Conservation (phyloP, 2,888 invertebrate genomes). For the Hybos culiciformis region DNA sequence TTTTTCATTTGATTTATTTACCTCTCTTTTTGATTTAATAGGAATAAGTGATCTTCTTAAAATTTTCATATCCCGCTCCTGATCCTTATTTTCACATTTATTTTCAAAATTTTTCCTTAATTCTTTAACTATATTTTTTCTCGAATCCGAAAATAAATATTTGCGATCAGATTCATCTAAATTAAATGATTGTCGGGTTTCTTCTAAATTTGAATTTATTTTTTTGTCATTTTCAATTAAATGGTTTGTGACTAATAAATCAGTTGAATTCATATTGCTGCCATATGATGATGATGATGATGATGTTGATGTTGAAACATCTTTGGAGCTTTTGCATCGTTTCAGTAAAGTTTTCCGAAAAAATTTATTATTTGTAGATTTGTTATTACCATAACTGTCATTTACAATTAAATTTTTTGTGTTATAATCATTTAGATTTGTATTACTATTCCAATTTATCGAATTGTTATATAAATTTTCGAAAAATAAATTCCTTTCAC, state of each 20-base stretch:
- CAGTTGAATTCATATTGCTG: not conserved
- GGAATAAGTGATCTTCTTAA: not conserved
- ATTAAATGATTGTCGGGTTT: constrained; percentile 12
- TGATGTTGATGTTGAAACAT: constrained; percentile 6
- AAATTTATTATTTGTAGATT: constrained; percentile 4
- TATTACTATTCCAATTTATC: constrained; percentile 13
- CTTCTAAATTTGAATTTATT: not conserved
- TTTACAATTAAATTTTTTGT: constrained; percentile 5
- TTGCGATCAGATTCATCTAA: constrained; percentile 14
- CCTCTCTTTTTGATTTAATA: not conserved
- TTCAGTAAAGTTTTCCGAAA: constrained; percentile 13
- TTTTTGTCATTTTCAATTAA: constrained; percentile 3
- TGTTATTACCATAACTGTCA: not conserved
- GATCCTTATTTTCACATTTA: not conserved
- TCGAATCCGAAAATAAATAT: constrained; percentile 13
- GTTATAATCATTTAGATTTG: constrained; percentile 8
- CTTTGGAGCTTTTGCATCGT: constrained; percentile 15
- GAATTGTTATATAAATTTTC: constrained; percentile 13
- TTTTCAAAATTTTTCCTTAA: constrained; percentile 16
- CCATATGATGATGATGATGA: not conserved
- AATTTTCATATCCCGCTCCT: not conserved
- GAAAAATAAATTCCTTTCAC: constrained; percentile 14
- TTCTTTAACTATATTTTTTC: constrained; percentile 14
- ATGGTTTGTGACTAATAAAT: not conserved
- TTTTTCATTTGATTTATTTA: not conserved